Base-by-base conservation (phyloP, 35 echinoderm and acorn worm genomes). In the Anneissia japonica region DNA sequence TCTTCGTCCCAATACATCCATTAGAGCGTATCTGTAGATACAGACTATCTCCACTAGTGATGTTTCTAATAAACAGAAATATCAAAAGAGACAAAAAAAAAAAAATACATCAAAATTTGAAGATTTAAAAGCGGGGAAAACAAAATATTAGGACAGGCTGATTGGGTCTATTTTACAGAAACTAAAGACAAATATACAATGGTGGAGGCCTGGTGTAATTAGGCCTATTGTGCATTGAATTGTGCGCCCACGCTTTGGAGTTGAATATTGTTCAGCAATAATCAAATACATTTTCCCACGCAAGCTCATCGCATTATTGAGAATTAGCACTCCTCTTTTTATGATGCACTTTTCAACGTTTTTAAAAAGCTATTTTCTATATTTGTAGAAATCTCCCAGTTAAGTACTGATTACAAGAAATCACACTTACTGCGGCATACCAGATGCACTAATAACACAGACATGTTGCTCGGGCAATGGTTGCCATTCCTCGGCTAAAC, bases 381-480 rank as follows among this genome's bases (percentile, higher is more conserved):
- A n/a, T n/a, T n/a, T n/a, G n/a, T n/a, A n/a, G n/a, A n/a, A n/a
- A n/a, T n/a, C n/a, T n/a, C n/a, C n/a, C n/a, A n/a, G n/a, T n/a
- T n/a, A n/a, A n/a, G n/a, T n/a, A n/a, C n/a, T n/a, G n/a, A n/a
- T n/a, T n/a, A n/a, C n/a, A n/a, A n/a, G n/a, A n/a, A n/a, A n/a
- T n/a, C n/a, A n/a, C n/a, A 88, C 85, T 43, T 91, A 95, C 93
- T 77, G 88, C 43, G n/a, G 75, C 35, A 46, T 72, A 3, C 82
- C 73, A 0, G 33, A 33, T 46, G 33, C 86, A 16, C 26, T 26
- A 21, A 97, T 37, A 30, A 77, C 41, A 83, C 89, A 97, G 7
- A 56, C 75, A 13, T 56, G 33, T 79, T 97, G 95, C 45, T 93
- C 77, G 1, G 95, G 95, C 33, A 97, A 74, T 33, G 81, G 78